A percentile compares a stretch with the other conserved stretches of the same genome.
Evolutionary conservation across 2,888 invertebrate species (phyloP).

Genomic region (Sphaerophoria taeniata): DNA sequence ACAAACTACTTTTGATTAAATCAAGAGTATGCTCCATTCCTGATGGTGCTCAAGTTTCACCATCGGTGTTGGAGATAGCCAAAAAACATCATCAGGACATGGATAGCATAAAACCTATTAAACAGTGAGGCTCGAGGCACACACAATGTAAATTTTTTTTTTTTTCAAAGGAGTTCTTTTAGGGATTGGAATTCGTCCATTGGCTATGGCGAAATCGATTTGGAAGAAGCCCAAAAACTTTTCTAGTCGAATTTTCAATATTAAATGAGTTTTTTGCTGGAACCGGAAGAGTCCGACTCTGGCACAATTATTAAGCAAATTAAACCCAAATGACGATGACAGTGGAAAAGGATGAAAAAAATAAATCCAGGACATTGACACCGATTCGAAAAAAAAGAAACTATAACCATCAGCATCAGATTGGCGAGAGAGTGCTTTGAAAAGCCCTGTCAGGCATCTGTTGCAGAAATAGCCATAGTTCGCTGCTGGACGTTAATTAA

Average conservation of each 20-base stretch:
- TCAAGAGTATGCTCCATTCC: slow-evolving; percentile 5
- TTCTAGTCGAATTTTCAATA: slow-evolving; percentile 27
- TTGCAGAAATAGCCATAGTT: slow-evolving; percentile 6
- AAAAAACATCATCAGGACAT: slow-evolving; percentile 14
- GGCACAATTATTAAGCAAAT: slow-evolving; percentile 53
- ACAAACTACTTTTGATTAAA: slow-evolving; percentile 64
- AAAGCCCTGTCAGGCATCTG: slow-evolving; percentile 35
- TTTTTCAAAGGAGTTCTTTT: not conserved
- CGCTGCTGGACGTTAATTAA: slow-evolving; percentile 39
- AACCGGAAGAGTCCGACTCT: not conserved
- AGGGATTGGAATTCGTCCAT: slow-evolving; percentile 38
- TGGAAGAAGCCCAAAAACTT: slow-evolving; percentile 69
- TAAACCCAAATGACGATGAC: slow-evolving; percentile 27
- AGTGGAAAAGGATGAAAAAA: slow-evolving; percentile 3
- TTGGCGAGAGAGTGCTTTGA: not conserved
- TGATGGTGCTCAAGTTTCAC: not conserved
- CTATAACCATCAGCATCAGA: not conserved
- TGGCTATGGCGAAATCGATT: slow-evolving; percentile 58
- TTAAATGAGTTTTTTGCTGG: slow-evolving; percentile 12
- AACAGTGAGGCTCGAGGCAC: slow-evolving; percentile 8
- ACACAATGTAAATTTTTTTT: not conserved
- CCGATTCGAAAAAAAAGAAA: not conserved
- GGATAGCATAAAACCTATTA: slow-evolving; percentile 44
- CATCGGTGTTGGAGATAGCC: not conserved
- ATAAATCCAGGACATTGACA: slow-evolving; percentile 24